phyloP scores from a whole-genome alignment of 2,888 invertebrate genomes.

The Meteorus cinctellus region DNA sequence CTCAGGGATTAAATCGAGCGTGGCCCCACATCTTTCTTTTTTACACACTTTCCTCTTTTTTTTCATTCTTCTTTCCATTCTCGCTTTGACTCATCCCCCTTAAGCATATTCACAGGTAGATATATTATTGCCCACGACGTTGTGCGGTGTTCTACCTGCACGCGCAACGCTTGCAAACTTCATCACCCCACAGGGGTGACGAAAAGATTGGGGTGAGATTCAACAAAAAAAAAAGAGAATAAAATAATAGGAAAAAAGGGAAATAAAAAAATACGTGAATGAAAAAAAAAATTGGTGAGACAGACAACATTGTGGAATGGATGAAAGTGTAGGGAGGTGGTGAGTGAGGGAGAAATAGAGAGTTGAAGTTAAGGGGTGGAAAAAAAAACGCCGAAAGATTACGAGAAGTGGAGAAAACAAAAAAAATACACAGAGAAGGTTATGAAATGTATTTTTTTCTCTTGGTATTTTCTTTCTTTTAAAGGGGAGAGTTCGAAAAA shows the following conservation, averaged over 20 bases:
- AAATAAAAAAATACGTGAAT: conserved; percentile 14
- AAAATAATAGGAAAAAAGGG: conserved; percentile 41
- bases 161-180: conserved; percentile 51
- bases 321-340: conserved; percentile 16
- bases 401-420: conserved; percentile 48
- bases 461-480: conserved; percentile 47
- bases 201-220: conserved; percentile 26
- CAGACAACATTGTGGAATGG: background rate
- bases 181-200: conserved; percentile 45
- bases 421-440: conserved; percentile 47
- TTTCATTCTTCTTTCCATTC: conserved; percentile 36
- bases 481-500: conserved; percentile 51
- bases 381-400: conserved; percentile 43
- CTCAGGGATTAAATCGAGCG: conserved; percentile 74
- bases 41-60: conserved; percentile 28
- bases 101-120: conserved; percentile 47
- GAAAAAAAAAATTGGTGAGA: background rate
- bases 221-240: conserved; percentile 48
- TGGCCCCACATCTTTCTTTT: conserved; percentile 53
- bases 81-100: conserved; percentile 42
- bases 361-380: conserved; percentile 39
- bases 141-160: conserved; percentile 56
- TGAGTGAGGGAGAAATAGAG: conserved; percentile 42
- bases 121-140: conserved; percentile 40
- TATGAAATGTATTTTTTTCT: conserved; percentile 60